Conservation (phyloP, 2,797 vertebrate species). For the Prionace glauca region DNA sequence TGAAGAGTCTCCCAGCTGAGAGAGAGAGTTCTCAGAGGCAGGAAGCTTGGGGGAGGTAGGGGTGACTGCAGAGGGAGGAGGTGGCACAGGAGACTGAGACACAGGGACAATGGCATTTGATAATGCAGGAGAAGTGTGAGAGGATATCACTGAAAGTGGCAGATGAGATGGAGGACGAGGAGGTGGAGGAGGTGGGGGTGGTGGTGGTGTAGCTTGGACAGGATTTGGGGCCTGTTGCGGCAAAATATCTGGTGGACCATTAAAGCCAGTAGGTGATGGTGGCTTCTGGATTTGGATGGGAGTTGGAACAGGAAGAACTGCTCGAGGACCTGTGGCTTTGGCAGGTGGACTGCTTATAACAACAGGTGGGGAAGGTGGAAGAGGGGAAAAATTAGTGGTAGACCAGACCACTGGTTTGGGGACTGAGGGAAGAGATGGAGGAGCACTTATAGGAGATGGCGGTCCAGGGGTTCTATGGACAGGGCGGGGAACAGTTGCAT, state of each 20-base stretch:
- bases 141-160: constrained; percentile 59
- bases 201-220: constrained; percentile 53
- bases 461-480: constrained; percentile 67
- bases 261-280: constrained; percentile 68
- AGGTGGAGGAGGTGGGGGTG: constrained; percentile 54
- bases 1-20: constrained; percentile 74
- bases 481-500: constrained; percentile 80
- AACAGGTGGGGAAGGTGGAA: constrained; percentile 87
- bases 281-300: constrained; percentile 75
- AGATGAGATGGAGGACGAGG: constrained; percentile 59
- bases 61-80: constrained; percentile 96
- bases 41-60: constrained; percentile 47
- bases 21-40: constrained; percentile 79
- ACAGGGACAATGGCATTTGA: constrained; percentile 71
- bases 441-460: constrained; percentile 61
- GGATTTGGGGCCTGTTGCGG: constrained; percentile 50
- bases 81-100: constrained; percentile 93
- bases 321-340: constrained; percentile 79
- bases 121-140: constrained; percentile 59
- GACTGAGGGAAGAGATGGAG: constrained; percentile 56
- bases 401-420: constrained; percentile 78
- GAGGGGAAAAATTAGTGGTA: constrained; percentile 75
- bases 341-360: constrained; percentile 96
- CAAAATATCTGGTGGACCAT: constrained; percentile 65
- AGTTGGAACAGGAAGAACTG: constrained; percentile 74